These are phyloP conservation scores for Leucoraja ocellata DNA, from an alignment of 2,797 vertebrate genomes.

Conservation along the genomic window DNA sequence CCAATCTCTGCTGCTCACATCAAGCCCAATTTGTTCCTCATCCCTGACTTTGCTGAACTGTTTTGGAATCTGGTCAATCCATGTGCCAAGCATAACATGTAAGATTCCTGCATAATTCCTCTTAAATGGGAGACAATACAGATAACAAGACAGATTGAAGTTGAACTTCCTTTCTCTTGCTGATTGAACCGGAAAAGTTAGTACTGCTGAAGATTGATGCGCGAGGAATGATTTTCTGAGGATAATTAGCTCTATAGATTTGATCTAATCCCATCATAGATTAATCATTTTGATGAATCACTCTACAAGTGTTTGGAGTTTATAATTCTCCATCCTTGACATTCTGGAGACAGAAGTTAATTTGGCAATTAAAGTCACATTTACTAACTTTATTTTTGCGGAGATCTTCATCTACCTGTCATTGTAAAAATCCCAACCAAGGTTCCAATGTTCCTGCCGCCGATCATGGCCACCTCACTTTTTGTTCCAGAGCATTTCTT, in stretches of 20 bases:
- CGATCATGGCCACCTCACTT: constrained; percentile 68
- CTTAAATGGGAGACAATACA: background rate
- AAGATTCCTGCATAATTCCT: background rate
- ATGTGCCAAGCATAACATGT: background rate
- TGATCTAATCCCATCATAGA: background rate
- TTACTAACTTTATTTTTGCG: background rate
- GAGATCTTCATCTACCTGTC: constrained; percentile 58
- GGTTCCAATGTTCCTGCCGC: constrained; percentile 63
- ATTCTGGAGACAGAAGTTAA: background rate
- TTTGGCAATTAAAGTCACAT: background rate
- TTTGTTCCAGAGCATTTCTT: constrained; percentile 54
- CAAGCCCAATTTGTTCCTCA: background rate
- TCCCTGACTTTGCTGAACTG: background rate
- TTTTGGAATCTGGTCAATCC: background rate
- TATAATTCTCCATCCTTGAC: background rate
- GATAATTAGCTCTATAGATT: background rate
- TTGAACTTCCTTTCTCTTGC: background rate
- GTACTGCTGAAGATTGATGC: too few species aligned
- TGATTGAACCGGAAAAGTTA: background rate
- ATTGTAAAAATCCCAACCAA: constrained; percentile 69
- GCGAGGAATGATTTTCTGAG: too few species aligned
- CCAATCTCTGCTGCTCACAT: background rate
- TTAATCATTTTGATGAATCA: background rate
- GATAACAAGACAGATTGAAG: background rate
- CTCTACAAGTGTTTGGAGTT: background rate